phyloP scores from a whole-genome alignment of 2,797 vertebrate species.

The Falco peregrinus region DNA sequence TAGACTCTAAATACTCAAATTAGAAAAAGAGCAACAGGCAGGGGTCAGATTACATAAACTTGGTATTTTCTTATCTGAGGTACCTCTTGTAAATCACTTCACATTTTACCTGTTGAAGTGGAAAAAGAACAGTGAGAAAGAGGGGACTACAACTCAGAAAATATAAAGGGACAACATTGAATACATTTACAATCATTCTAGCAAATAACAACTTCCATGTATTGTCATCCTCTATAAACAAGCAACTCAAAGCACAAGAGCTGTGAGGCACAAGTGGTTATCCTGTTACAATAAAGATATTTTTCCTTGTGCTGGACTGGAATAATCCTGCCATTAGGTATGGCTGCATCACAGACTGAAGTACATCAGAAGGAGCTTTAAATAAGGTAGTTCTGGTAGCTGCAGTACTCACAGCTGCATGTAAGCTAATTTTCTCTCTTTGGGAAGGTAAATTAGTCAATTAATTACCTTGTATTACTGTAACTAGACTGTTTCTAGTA shows the following conservation, averaged over 20 bases:
- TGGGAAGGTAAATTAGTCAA: background rate
- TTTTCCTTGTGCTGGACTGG: background rate
- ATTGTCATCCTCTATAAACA: background rate
- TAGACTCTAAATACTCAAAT: background rate
- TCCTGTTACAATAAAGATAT: background rate
- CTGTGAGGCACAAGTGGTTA: background rate
- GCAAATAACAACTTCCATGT: background rate
- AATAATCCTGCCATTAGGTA: background rate
- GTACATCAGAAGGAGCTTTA: background rate
- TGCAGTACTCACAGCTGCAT: background rate
- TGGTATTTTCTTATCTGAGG: background rate
- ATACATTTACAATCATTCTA: background rate
- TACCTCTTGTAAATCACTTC: background rate
- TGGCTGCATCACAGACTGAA: background rate
- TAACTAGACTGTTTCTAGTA: background rate
- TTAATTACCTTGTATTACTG: background rate
- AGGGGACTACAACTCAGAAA: background rate
- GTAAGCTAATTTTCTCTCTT: background rate
- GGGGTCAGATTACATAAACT: background rate
- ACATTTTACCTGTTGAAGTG: background rate
- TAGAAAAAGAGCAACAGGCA: background rate
- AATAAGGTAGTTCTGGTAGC: background rate
- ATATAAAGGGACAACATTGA: background rate
- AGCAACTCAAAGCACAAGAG: background rate
- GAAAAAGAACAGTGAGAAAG: background rate